Conservation (phyloP, 1,140 invertebrate species). For the Tribolium castaneum region DNA sequence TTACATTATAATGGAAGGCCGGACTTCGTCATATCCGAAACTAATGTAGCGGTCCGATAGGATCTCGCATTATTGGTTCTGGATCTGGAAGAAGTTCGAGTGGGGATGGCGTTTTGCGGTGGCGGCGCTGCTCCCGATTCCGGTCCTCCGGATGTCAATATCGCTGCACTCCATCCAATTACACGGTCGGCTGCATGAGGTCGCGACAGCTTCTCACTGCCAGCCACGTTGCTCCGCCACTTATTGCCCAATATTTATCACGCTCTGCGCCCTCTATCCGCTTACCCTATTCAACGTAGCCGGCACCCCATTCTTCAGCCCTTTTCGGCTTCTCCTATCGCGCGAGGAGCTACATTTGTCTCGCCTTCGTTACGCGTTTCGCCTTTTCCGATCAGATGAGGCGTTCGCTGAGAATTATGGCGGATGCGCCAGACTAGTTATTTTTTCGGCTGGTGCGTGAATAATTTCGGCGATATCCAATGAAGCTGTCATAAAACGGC, state of each 20-base stretch:
- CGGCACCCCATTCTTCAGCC: constrained; percentile 47
- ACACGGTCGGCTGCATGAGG: constrained; percentile 60
- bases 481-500: constrained; percentile 54
- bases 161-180: constrained; percentile 60
- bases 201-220: constrained; percentile 61
- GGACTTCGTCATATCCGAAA: constrained; percentile 38
- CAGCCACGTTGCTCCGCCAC: constrained; percentile 55
- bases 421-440: constrained; percentile 4
- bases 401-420: background rate
- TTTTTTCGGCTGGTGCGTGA: constrained; percentile 19
- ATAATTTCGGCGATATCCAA: constrained; percentile 23
- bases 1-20: constrained; percentile 40
- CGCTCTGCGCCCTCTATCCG: constrained; percentile 42
- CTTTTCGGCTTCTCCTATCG: constrained; percentile 39
- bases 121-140: constrained; percentile 5
- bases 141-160: constrained; percentile 44
- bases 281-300: constrained; percentile 46
- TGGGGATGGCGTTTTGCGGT: background rate
- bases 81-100: background rate
- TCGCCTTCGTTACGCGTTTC: constrained; percentile 39
- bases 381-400: constrained; percentile 40
- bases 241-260: constrained; percentile 58
- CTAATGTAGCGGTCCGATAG: constrained; percentile 37
- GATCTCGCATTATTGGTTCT: constrained; percentile 16
- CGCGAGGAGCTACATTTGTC: constrained; percentile 24